Evolutionary conservation across 2,888 invertebrate genomes (phyloP), one percentile per base, ranked within the genome.

Genomic region (Hoplodrina ambigua): DNA sequence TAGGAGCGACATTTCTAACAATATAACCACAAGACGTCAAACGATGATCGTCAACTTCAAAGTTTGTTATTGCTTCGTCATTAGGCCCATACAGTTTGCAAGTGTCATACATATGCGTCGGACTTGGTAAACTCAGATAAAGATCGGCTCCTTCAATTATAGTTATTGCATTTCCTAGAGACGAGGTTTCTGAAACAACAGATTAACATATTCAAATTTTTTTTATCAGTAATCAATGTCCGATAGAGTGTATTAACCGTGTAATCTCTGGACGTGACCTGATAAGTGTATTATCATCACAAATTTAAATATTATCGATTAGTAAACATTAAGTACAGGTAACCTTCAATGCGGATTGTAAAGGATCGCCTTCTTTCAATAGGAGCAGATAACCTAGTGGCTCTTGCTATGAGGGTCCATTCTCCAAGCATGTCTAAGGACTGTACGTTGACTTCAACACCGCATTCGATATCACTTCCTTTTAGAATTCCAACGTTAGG

Each of bases 231-330:
- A 53, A 58, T 49, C 41, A 33, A 59, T 67, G 25, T 44, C 25
- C 67, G 77, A 72, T 78, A 62, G 52, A 70, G 59, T 57, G 55
- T 69, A 75, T 82, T 85, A 85, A 81, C 85, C 57, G 84, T 84
- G 64, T 90, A 90, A 94, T 92, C 92, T 75, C 60, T 58, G 70
- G 80, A 93, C 93, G 93, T 93, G 93, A 93, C 91, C 80, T 33
- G 91, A 91, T 91, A 92, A 82, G 78, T 78, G 86, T 88, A 85
- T 64, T 61, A 70, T 83, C 72, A 75, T 65, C 68, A 69, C 75
- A 65, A 78, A 72, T 83, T 75, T 75, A 78, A 86, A 85, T 69
- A 77, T 62, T 82, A 85, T 83, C 80, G 66, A 65, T 85, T 92
- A 11, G 15, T 46, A 46, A 46, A 17, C 17, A 17, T 46, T 46